phyloP scores from a whole-genome alignment of 2,888 invertebrate genomes.

The Noctua comes region DNA sequence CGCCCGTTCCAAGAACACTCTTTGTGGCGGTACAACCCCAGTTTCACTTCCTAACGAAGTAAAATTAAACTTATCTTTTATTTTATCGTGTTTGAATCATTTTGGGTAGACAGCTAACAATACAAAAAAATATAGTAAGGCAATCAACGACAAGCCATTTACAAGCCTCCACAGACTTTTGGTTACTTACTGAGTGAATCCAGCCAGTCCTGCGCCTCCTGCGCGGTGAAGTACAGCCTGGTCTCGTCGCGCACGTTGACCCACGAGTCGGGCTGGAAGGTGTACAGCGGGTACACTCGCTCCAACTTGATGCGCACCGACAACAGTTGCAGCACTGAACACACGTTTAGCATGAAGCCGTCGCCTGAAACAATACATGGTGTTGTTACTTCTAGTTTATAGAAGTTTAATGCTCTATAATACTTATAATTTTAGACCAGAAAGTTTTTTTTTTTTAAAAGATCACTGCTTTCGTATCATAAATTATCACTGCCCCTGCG shows the following conservation, averaged over 20 bases:
- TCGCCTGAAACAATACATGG: slow-evolving; percentile 91
- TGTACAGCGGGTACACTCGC: slow-evolving; percentile 96
- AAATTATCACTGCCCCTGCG: too few species aligned
- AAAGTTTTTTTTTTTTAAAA: too few species aligned
- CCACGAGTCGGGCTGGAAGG: slow-evolving; percentile 94
- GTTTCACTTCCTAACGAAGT: not conserved
- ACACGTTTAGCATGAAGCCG: slow-evolving; percentile 98
- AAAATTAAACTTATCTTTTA: not conserved
- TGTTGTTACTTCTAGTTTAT: slow-evolving; percentile 8
- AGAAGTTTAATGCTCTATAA: not conserved
- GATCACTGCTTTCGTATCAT: too few species aligned
- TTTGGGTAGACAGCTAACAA: too few species aligned
- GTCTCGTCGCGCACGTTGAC: slow-evolving; percentile 95
- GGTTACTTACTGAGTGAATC: slow-evolving; percentile 91
- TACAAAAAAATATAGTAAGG: too few species aligned
- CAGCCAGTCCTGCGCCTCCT: slow-evolving; percentile 95
- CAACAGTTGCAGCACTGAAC: slow-evolving; percentile 97
- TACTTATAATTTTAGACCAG: not conserved
- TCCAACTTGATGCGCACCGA: slow-evolving; percentile 97
- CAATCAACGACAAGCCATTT: too few species aligned
- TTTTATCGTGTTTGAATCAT: too few species aligned
- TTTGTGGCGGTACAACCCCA: not conserved
- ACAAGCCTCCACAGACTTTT: too few species aligned
- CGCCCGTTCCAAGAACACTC: not conserved
- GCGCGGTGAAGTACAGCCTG: slow-evolving; percentile 94